A percentile compares a stretch with the other conserved stretches of the same genome.
phyloP scores from a whole-genome alignment of 2,113 vertebrate genomes.

The Antidorcas marsupialis region DNA sequence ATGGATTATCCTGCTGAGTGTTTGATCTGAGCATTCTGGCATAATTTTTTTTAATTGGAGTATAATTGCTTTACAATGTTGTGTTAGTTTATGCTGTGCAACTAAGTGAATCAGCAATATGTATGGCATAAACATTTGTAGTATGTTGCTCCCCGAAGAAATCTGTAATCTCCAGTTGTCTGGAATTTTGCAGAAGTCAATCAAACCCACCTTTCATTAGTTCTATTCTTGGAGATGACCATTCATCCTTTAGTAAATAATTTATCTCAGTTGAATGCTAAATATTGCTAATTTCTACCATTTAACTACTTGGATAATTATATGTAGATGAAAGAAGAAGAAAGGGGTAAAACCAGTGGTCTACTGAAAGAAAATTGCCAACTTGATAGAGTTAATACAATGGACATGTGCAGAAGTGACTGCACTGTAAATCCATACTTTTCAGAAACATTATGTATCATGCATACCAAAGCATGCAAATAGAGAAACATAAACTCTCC shows the following conservation, averaged over 20 bases:
- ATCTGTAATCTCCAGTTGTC: not conserved
- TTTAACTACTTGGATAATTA: constrained; percentile 19
- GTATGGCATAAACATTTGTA: not conserved
- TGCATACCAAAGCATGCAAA: not conserved
- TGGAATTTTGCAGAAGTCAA: not conserved
- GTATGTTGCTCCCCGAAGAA: not conserved
- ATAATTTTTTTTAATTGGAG: not conserved
- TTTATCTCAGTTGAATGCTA: not conserved
- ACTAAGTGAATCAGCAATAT: not conserved
- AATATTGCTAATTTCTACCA: constrained; percentile 2
- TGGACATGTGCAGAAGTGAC: constrained; percentile 48
- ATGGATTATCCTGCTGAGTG: not conserved
- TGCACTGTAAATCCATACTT: constrained; percentile 61
- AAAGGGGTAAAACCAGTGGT: not conserved
- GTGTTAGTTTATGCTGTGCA: not conserved
- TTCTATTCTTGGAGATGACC: not conserved
- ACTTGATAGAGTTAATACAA: constrained; percentile 43
- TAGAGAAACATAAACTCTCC: not conserved
- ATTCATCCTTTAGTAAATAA: constrained; percentile 25
- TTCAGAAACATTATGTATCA: constrained; percentile 24
- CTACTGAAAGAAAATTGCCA: not conserved
- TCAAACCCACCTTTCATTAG: not conserved
- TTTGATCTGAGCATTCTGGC: not conserved
- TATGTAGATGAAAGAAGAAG: not conserved
- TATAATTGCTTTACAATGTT: not conserved